Base-by-base conservation (phyloP, 2,797 vertebrate genomes). In the Lepilemur septentrionalis region DNA sequence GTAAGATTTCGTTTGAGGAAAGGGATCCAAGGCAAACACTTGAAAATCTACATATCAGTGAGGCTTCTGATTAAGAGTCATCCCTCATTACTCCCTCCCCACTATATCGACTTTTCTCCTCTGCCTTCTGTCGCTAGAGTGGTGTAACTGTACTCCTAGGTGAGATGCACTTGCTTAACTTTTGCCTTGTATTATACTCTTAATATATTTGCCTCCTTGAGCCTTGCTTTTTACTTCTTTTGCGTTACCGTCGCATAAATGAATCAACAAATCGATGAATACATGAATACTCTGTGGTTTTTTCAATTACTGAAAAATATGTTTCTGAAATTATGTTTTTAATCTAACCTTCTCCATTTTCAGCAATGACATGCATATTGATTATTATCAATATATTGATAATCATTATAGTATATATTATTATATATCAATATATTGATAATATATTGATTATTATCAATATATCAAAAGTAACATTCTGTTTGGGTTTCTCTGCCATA, bases 301-400 rank as follows among this genome's bases (percentile, higher is more conserved):
- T 88, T 95, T 96, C 20, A 72, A 92, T 32, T 32, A 76, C 72
- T 86, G 28, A 67, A 90, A 93, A 84, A 79, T 89, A 75, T 84
- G 48, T 70, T 93, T 85, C 48, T 80, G 55, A 82, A 92, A 73
- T 96, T 52, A 92, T 63, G 22, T 67, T 90, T 85, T 78, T 46
- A 96, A 93, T 90, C 9, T 94, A 52, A n/a, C 35, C 48, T 50
- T 94, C 41, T 85, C 63, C 72, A 91, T 78, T 76, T 97, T 89
- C 65, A 94, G 52, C 32, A 50, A 72, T 43, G 38, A 76, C 63
- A 76, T 86, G 41, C 61, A 61, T 69, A 41, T 88, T 38, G 38
- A 38, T 38, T 38, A 82, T 89, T 55, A 82, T 86, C 65, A 70
- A 38, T n/a, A 59, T 76, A 86, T 92, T 38, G 38, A 38, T 38